A percentile compares a stretch with the other conserved stretches of the same genome.
Conservation (phyloP, 2,888 invertebrate genomes). For the Clunio marinus region DNA sequence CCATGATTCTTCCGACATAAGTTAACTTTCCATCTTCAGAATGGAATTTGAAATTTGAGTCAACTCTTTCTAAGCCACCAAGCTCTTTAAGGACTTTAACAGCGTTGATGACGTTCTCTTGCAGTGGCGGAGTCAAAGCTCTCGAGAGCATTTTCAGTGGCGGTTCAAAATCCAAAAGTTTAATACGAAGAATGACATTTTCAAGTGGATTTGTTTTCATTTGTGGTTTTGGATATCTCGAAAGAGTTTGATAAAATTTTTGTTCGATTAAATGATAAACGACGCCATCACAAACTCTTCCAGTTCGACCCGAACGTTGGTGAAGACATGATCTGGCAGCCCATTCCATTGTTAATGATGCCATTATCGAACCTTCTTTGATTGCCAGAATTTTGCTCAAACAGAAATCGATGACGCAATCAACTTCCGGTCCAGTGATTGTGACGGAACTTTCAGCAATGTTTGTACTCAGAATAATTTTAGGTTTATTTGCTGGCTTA, state of each 20-base stretch:
- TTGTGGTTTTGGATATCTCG: slow-evolving; percentile 63
- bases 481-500: slow-evolving; percentile 46
- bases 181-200: slow-evolving; percentile 71
- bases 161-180: slow-evolving; percentile 76
- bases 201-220: slow-evolving; percentile 78
- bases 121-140: slow-evolving; percentile 81
- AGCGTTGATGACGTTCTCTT: slow-evolving; percentile 74
- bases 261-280: slow-evolving; percentile 76
- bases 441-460: slow-evolving; percentile 92
- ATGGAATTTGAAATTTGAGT: slow-evolving; percentile 54
- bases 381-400: slow-evolving; percentile 68
- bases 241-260: slow-evolving; percentile 57
- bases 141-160: slow-evolving; percentile 73
- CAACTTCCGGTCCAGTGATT: slow-evolving; percentile 67
- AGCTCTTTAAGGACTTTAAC: slow-evolving; percentile 68
- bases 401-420: slow-evolving; percentile 93
- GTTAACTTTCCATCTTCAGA: slow-evolving; percentile 80
- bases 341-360: slow-evolving; percentile 72
- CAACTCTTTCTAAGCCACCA: slow-evolving; percentile 69
- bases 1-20: slow-evolving; percentile 78
- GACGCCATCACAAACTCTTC: slow-evolving; percentile 78
- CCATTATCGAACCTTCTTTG: slow-evolving; percentile 63
- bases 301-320: slow-evolving; percentile 85
- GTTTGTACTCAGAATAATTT: slow-evolving; percentile 84
- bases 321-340: slow-evolving; percentile 64